These are phyloP conservation scores for Pithys albifrons DNA, from an alignment of 2,113 vertebrate genomes.

Conservation along the genomic window DNA sequence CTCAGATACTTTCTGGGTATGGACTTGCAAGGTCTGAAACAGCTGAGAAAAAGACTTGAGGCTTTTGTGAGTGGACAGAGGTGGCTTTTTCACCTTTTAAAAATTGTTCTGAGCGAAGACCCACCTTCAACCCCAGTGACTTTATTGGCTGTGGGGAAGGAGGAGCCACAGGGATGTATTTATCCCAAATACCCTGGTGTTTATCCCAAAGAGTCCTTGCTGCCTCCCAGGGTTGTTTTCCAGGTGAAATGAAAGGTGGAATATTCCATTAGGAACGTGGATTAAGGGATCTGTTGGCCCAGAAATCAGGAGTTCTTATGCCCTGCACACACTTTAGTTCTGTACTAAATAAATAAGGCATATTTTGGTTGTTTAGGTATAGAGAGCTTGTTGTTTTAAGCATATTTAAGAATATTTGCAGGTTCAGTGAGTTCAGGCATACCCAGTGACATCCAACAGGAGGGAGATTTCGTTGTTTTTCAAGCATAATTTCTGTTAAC, in stretches of 20 bases:
- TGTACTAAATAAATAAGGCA: neutral
- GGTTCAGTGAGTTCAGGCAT: neutral
- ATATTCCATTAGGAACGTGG: neutral
- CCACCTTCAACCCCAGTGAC: neutral
- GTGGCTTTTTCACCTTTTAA: neutral
- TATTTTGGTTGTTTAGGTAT: neutral
- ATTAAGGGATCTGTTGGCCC: constrained; percentile 1
- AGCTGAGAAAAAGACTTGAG: constrained; percentile 33
- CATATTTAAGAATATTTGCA: too few species aligned
- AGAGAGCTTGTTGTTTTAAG: neutral
- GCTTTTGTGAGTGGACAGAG: constrained; percentile 30
- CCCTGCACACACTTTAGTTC: neutral
- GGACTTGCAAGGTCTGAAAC: constrained; percentile 33
- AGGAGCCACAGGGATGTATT: neutral
- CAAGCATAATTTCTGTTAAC: neutral
- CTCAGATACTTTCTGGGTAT: constrained; percentile 48
- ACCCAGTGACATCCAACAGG: neutral
- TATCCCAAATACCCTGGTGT: neutral
- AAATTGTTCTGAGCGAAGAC: constrained; percentile 34
- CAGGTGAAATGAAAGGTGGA: constrained; percentile 64
- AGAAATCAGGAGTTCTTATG: neutral
- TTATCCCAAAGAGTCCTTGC: neutral
- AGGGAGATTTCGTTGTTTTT: neutral
- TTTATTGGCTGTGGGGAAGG: neutral
- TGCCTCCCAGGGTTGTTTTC: constrained; percentile 35